Base-by-base conservation (phyloP, 2,888 invertebrate species). In the Agriopis leucophaearia region DNA sequence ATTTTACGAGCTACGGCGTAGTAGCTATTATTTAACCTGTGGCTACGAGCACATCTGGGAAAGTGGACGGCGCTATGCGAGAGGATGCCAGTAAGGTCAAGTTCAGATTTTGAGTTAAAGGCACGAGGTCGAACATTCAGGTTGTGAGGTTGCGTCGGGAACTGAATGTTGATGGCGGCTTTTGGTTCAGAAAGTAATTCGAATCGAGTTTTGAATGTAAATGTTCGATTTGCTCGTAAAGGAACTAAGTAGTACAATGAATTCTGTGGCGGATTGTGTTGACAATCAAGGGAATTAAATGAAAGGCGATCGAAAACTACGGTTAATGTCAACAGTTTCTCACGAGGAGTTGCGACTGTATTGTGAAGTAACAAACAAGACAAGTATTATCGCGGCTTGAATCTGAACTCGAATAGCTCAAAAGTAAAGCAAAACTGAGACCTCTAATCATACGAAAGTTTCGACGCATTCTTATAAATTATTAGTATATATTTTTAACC, bases 41-140 rank as follows among this genome's bases (percentile, higher is more conserved):
- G 66, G 58, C 68, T 66, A 67, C 70, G 73, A 75, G 69, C 74
- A 76, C 82, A 81, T 81, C 83, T 83, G 83, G 80, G 82, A 79
- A 78, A 82, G 81, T 84, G 87, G 88, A 82, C 76, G 85, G 81
- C 66, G 67, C 59, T 70, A 80, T 84, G 80, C 87, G 69, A 72
- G 70, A 88, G 66, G 66, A 77, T 80, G 67, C 83, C 86, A 84
- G 79, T 82, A 90, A 90, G 91, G 91, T 91, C 91, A 92, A 92
- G 91, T 89, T 90, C 90, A 89, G 76, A 69, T 73, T 76, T 76
- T 54, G n/a, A 45, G 57, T 45, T 27, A 15, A 52, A 66, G 54
- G 52, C 47, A 40, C 40, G 77, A 80, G 80, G 78, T 72, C 78
- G 74, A 69, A 76, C 74, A 79, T 76, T 80, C 77, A 78, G 78